These are phyloP conservation scores for Catharus bicknelli DNA, from an alignment of 2,113 vertebrate genomes.

Conservation along the genomic window DNA sequence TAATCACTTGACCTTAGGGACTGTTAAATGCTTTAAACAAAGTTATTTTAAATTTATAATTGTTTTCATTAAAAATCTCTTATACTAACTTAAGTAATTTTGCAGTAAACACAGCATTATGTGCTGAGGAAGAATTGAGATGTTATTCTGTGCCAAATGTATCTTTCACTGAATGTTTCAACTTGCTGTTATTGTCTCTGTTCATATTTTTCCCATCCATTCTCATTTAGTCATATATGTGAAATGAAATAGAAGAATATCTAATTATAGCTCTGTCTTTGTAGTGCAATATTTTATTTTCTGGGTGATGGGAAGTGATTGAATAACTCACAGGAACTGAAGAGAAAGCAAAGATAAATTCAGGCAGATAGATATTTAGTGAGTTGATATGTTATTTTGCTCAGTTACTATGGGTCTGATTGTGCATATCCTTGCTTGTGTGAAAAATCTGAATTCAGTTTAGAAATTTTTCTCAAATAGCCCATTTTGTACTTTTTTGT, in stretches of 20 bases:
- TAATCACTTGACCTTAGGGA: slow-evolving; percentile 83
- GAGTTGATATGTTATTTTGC: not conserved
- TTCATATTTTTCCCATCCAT: slow-evolving; percentile 6
- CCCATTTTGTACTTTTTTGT: not conserved
- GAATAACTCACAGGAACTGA: not conserved
- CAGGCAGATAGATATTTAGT: not conserved
- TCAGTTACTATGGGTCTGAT: not conserved
- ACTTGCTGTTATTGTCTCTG: slow-evolving; percentile 3
- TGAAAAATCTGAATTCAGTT: not conserved
- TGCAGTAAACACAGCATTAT: slow-evolving; percentile 65
- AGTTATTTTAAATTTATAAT: slow-evolving; percentile 86
- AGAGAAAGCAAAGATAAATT: not conserved
- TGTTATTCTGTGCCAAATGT: slow-evolving; percentile 38
- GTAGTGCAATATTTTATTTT: not conserved
- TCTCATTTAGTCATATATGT: slow-evolving; percentile 20
- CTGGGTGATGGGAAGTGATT: not conserved
- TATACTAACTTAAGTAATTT: slow-evolving; percentile 75
- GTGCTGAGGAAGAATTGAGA: slow-evolving; percentile 53
- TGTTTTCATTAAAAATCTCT: slow-evolving; percentile 84
- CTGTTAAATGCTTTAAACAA: slow-evolving; percentile 85
- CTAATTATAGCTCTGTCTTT: slow-evolving; percentile 30
- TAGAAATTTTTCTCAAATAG: not conserved
- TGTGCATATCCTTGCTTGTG: not conserved
- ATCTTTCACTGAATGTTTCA: slow-evolving; percentile 21
- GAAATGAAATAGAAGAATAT: slow-evolving; percentile 44